Evolutionary conservation across 2,888 invertebrate species (phyloP), one percentile per base, ranked within the genome.

Genomic region (Tetragonula carbonaria): DNA sequence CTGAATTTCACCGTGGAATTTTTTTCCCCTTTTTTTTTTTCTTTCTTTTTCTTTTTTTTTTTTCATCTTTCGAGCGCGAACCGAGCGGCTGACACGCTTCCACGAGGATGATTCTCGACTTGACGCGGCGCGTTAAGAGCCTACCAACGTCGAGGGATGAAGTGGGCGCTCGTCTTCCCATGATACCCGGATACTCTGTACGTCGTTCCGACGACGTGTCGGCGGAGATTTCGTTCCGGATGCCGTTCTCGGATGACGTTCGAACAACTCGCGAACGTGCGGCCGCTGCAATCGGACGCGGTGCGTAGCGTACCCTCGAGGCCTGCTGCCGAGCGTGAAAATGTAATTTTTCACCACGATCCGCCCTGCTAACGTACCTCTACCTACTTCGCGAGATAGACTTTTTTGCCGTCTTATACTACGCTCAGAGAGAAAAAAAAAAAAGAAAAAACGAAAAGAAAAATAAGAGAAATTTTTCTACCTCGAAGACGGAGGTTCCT

Each of bases 211-310:
- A 88, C 84, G 87, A 87, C 87, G 87, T 82, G 88, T 81, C 88
- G 87, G 87, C 81, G 70, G 86, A 88, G 88, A 88, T 88, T 88
- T 88, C 88, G 84, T 86, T 87, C 86, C 82, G 84, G 86, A 86
- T 86, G 85, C 75, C 86, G 80, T 78, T 76, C 80, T n/a, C 62
- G 78, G 38, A 8, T 75, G 79, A 74, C 79, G 79, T 67, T 79
- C 78, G 82, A 87, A 87, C 86, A 88, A 88, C 86, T 79, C 70
- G 70, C 78, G 77, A 85, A 82, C 73, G 74, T 82, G 82, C 79
- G 71, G 28, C 80, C 66, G 76, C 74, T 16, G 50, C 63, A 86
- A 83, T 80, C 85, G 73, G 82, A 0, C 28, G 71, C 71, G 38
- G 21, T 76, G 70, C 76, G 73, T n/a, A 51, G 8, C 45, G 45